These are phyloP conservation scores for Hirtodrosophila histrioides DNA, from an alignment of 2,888 invertebrate species.

Conservation along the genomic window DNA sequence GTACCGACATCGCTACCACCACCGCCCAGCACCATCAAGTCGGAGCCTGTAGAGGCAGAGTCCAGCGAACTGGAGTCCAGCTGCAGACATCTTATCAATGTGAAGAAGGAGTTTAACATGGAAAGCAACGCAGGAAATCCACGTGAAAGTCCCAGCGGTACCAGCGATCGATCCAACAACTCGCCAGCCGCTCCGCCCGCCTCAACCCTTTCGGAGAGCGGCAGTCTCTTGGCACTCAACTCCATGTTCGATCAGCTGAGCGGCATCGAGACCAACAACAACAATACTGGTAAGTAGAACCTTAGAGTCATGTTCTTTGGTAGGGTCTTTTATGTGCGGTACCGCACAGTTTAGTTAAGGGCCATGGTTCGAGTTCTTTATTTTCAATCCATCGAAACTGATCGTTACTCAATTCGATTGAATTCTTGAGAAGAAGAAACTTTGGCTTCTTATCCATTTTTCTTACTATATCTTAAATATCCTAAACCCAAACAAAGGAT, in stretches of 20 bases:
- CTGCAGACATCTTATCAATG: slow-evolving; percentile 77
- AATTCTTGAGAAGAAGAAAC: no score
- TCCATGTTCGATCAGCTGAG: slow-evolving; percentile 93
- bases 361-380: no score
- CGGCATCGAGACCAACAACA: slow-evolving; percentile 46
- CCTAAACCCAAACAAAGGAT: no score
- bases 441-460: no score
- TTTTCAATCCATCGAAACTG: no score
- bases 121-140: slow-evolving; percentile 38
- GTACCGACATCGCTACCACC: slow-evolving; percentile 72
- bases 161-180: slow-evolving; percentile 91
- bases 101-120: slow-evolving; percentile 85
- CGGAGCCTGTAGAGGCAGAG: slow-evolving; percentile 79
- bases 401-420: no score
- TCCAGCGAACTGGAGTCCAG: slow-evolving; percentile 34
- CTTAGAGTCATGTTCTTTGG: no score
- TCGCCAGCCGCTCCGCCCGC: slow-evolving; percentile 85
- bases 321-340: no score
- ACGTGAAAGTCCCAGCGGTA: slow-evolving; percentile 87
- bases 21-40: slow-evolving; percentile 81
- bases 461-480: no score
- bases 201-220: slow-evolving; percentile 81
- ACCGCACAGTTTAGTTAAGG: no score
- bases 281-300: slow-evolving; percentile 35
- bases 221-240: slow-evolving; percentile 90